phyloP scores from a whole-genome alignment of 2,888 invertebrate genomes.

The Drosophila colorata region DNA sequence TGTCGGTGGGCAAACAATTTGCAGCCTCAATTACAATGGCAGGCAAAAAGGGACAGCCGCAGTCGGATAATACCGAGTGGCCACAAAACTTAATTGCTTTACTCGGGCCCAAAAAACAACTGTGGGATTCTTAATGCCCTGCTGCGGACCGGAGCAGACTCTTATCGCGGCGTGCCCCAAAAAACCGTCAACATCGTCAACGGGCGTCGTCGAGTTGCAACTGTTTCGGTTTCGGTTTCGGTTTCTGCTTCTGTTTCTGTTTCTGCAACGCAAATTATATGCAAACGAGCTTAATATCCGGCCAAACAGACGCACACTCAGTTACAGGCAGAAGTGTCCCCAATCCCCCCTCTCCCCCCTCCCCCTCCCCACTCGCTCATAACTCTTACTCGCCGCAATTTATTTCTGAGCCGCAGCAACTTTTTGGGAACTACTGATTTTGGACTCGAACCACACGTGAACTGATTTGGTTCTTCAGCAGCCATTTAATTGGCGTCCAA shows the following conservation, averaged over 20 bases:
- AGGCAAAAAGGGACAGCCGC: conserved; percentile 50
- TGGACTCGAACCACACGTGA: neutral
- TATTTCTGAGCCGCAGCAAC: neutral
- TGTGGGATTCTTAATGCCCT: conserved; percentile 67
- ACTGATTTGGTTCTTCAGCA: too few relatives aligned
- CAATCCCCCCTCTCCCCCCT: neutral
- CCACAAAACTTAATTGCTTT: conserved; percentile 77
- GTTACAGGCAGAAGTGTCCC: conserved; percentile 15
- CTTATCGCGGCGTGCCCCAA: conserved; percentile 70
- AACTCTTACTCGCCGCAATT: conserved; percentile 9
- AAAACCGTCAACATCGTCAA: conserved; percentile 74
- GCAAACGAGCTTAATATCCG: conserved; percentile 81
- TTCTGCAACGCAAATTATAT: conserved; percentile 78
- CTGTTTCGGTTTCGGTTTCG: conserved; percentile 28
- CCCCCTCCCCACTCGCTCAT: neutral
- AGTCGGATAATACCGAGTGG: conserved; percentile 57
- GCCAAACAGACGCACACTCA: conserved; percentile 72
- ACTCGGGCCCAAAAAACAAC: conserved; percentile 54
- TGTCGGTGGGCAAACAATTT: conserved; percentile 44
- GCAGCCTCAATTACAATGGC: conserved; percentile 60
- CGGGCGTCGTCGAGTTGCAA: conserved; percentile 47
- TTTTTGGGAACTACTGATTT: neutral
- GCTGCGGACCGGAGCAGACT: conserved; percentile 17
- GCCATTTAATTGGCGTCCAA: too few relatives aligned
- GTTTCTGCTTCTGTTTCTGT: conserved; percentile 53